These are phyloP conservation scores for Drosophila arizonae DNA, from an alignment of 1,140 invertebrate species.

Conservation along the genomic window DNA sequence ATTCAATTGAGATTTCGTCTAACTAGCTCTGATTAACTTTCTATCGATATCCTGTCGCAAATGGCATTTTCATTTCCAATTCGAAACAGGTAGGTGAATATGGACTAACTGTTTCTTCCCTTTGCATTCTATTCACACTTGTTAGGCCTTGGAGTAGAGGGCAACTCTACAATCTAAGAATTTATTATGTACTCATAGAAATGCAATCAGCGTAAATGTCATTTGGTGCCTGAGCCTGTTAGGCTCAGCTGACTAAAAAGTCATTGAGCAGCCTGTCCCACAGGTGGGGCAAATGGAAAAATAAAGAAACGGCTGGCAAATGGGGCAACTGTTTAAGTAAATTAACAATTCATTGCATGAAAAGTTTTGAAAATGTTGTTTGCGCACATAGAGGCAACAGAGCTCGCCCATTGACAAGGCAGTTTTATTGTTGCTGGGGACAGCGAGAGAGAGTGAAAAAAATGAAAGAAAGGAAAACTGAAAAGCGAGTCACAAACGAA, in stretches of 20 bases:
- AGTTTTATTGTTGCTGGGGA: slow-evolving; percentile 63
- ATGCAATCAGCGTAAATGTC: slow-evolving; percentile 50
- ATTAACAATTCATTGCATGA: slow-evolving; percentile 73
- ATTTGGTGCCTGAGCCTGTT: slow-evolving; percentile 39
- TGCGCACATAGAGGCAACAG: not conserved
- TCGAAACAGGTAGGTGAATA: not conserved
- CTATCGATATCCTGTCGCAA: not conserved
- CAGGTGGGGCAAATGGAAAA: slow-evolving; percentile 34
- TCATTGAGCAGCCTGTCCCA: slow-evolving; percentile 29
- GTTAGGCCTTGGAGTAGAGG: not conserved
- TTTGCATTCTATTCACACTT: not conserved
- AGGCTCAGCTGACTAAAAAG: slow-evolving; percentile 11
- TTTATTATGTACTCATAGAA: slow-evolving; percentile 37
- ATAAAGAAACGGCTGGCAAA: not conserved
- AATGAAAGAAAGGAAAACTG: slow-evolving; percentile 28
- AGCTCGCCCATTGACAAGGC: slow-evolving; percentile 31
- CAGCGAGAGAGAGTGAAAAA: slow-evolving; percentile 23
- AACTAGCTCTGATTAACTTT: not conserved
- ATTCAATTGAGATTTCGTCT: too few relatives aligned
- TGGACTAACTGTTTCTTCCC: not conserved
- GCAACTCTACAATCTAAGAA: slow-evolving; percentile 1
- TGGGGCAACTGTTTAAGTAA: slow-evolving; percentile 66
- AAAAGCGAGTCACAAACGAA: slow-evolving; percentile 40
- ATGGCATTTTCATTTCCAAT: not conserved
- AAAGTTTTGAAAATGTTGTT: slow-evolving; percentile 56